phyloP scores from a whole-genome alignment of 2,888 invertebrate species.

The Fissipunctia ypsillon region DNA sequence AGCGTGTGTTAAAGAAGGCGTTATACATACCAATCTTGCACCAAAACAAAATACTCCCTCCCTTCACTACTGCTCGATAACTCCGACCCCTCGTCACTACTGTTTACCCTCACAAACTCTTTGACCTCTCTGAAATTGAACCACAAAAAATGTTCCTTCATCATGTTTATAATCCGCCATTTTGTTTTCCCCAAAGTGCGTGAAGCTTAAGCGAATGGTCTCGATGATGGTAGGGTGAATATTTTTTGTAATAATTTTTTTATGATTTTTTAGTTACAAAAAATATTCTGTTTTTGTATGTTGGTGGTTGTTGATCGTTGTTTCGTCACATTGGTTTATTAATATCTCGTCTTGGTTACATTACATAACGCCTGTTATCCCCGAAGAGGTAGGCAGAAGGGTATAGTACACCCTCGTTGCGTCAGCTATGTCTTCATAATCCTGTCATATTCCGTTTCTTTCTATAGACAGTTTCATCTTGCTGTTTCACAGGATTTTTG shows the following conservation, averaged over 20 bases:
- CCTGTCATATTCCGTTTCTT: neutral
- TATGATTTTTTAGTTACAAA: conserved; percentile 51
- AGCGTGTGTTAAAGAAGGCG: conserved; percentile 66
- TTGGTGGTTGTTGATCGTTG: conserved; percentile 35
- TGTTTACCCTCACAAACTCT: conserved; percentile 84
- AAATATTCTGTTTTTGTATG: conserved; percentile 52
- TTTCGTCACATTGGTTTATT: conserved; percentile 12
- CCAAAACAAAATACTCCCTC: conserved; percentile 84
- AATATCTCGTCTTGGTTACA: neutral
- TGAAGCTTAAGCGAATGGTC: conserved; percentile 71
- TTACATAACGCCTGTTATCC: neutral
- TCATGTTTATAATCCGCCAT: conserved; percentile 66
- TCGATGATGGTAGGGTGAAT: conserved; percentile 66
- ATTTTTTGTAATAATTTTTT: conserved; percentile 57
- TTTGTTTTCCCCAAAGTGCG: conserved; percentile 60
- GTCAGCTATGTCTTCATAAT: neutral
- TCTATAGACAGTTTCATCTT: neutral
- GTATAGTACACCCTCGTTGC: neutral
- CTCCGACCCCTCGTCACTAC: conserved; percentile 84
- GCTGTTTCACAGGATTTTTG: neutral
- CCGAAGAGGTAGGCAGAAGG: neutral
- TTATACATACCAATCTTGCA: conserved; percentile 86
- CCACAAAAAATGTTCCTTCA: conserved; percentile 66
- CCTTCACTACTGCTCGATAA: conserved; percentile 80
- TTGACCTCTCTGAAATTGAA: conserved; percentile 87